Percentiles rank a stretch among this genome's conserved stretches.
Evolutionary conservation across 2,113 vertebrate species (phyloP).

Genomic region (Heptranchias perlo): DNA sequence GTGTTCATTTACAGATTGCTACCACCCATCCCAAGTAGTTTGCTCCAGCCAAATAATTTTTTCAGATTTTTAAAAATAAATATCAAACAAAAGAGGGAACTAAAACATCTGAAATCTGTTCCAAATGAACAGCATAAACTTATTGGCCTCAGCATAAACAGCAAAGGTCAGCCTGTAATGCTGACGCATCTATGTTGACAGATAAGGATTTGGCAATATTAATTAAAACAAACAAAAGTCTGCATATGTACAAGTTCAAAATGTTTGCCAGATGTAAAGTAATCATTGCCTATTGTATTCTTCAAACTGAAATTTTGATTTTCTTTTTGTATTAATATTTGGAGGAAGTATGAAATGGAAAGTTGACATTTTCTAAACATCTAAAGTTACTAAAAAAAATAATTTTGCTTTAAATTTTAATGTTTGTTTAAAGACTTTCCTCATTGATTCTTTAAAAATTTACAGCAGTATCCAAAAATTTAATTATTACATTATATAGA

Average conservation of each 20-base stretch:
- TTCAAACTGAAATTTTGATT: not conserved
- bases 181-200: not conserved
- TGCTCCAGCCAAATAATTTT: not conserved
- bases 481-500: not conserved
- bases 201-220: conserved; percentile 16
- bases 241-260: not conserved
- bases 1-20: not conserved
- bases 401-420: not conserved
- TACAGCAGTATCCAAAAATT: not conserved
- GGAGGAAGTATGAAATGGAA: not conserved
- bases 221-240: not conserved
- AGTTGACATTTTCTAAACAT: not conserved
- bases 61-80: not conserved
- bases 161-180: not conserved
- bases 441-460: not conserved
- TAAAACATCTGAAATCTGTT: not conserved
- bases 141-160: not conserved
- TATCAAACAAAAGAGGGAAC: not conserved
- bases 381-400: not conserved
- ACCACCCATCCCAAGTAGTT: not conserved
- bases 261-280: not conserved
- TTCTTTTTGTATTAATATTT: not conserved
- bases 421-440: not conserved
- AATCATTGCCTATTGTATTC: not conserved
- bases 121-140: not conserved